These are phyloP conservation scores for Cossypha caffra DNA, from an alignment of 2,797 vertebrate species.

Conservation along the genomic window DNA sequence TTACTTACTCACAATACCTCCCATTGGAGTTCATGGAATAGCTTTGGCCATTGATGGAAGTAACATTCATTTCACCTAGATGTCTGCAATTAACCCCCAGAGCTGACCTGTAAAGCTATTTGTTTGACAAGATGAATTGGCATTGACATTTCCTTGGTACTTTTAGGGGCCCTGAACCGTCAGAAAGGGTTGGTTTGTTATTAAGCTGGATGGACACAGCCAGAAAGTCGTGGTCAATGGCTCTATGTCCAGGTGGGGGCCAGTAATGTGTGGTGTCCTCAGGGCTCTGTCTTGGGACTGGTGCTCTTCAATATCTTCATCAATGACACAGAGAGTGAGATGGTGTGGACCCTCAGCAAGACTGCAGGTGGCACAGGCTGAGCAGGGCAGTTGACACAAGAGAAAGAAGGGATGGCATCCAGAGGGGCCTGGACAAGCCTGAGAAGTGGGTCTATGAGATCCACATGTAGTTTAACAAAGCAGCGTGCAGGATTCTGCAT, in stretches of 20 bases:
- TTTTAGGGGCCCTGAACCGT: not conserved
- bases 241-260: too few species aligned
- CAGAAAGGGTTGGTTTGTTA: not conserved
- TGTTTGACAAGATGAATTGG: not conserved
- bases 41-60: not conserved
- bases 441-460: not conserved
- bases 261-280: not conserved
- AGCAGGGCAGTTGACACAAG: too few species aligned
- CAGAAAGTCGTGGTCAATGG: accelerated
- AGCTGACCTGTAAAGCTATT: not conserved
- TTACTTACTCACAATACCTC: not conserved
- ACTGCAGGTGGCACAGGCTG: not conserved
- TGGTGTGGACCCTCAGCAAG: not conserved
- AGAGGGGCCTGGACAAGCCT: not conserved
- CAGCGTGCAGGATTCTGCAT: not conserved
- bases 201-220: not conserved
- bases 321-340: not conserved
- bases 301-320: not conserved
- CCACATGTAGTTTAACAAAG: not conserved
- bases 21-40: not conserved
- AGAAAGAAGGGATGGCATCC: not conserved
- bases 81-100: not conserved
- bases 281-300: not conserved
- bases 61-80: not conserved
- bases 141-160: not conserved